Percentiles rank a stretch among this genome's conserved stretches.
phyloP scores from a whole-genome alignment of 2,888 invertebrate genomes.

The Nomada hirtipes region DNA sequence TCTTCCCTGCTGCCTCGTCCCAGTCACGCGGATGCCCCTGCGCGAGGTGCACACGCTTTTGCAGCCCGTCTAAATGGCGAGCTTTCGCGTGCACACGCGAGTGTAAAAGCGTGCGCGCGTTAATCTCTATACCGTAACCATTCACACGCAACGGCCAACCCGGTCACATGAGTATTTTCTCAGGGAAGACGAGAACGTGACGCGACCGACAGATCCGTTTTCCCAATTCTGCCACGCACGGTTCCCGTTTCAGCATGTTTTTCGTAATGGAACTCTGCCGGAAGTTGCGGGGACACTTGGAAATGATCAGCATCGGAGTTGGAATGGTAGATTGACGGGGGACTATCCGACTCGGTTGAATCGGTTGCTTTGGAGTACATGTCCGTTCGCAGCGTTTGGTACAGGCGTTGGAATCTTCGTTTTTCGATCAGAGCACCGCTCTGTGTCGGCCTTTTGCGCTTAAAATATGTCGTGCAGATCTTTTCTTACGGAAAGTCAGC shows the following conservation, averaged over 20 bases:
- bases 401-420: no score
- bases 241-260: conserved; percentile 20
- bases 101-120: conserved; percentile 32
- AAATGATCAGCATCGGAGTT: no score
- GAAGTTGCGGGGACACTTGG: no score
- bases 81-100: conserved; percentile 19
- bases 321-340: no score
- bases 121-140: conserved; percentile 68
- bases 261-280: no score
- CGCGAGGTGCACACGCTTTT: background rate
- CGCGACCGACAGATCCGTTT: conserved; percentile 52
- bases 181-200: conserved; percentile 73
- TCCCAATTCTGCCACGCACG: conserved; percentile 42
- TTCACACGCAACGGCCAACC: conserved; percentile 67
- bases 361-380: no score
- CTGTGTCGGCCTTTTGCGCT: no score
- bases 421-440: no score
- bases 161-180: conserved; percentile 77
- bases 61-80: conserved; percentile 14
- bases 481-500: no score
- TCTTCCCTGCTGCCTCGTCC: conserved; percentile 39
- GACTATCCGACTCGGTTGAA: no score
- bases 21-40: conserved; percentile 40
- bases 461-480: no score
- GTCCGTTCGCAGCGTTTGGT: no score